Percentiles rank a stretch among this genome's conserved stretches.
Conservation (phyloP, 2,888 invertebrate species). For the Drosophila kuntzei region DNA sequence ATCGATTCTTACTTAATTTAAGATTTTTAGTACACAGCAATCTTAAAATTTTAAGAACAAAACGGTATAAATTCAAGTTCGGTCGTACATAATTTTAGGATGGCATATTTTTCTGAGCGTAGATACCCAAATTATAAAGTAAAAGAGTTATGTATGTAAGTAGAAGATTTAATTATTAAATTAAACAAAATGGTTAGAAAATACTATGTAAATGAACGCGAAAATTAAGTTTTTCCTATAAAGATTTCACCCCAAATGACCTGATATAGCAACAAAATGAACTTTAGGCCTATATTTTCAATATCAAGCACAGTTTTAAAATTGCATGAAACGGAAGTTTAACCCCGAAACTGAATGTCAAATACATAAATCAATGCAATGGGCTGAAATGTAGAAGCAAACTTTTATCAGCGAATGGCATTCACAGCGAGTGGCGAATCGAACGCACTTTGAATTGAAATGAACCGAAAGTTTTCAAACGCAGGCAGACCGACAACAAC, state of each 20-base stretch:
- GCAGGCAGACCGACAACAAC: slow-evolving; percentile 1
- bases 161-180: too few relatives aligned
- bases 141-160: too few relatives aligned
- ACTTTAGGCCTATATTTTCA: slow-evolving; percentile 10
- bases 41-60: too few relatives aligned
- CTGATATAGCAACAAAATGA: slow-evolving; percentile 1
- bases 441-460: slow-evolving; percentile 41
- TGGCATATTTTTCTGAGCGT: too few relatives aligned
- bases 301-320: slow-evolving; percentile 21
- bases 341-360: slow-evolving; percentile 22
- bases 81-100: too few relatives aligned
- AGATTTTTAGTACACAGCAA: too few relatives aligned
- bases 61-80: too few relatives aligned
- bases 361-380: slow-evolving; percentile 20
- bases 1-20: too few relatives aligned
- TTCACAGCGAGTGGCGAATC: slow-evolving; percentile 25
- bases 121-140: too few relatives aligned
- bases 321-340: slow-evolving; percentile 17
- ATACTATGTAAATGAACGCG: background rate
- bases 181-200: too few relatives aligned
- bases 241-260: background rate
- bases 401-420: slow-evolving; percentile 19
- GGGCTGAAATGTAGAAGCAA: slow-evolving; percentile 16
- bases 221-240: background rate
- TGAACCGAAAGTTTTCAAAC: slow-evolving; percentile 49